Percentiles rank a stretch among this genome's conserved stretches.
These are phyloP conservation scores for Papilio demoleus DNA, from an alignment of 2,888 invertebrate genomes.

Conservation along the genomic window DNA sequence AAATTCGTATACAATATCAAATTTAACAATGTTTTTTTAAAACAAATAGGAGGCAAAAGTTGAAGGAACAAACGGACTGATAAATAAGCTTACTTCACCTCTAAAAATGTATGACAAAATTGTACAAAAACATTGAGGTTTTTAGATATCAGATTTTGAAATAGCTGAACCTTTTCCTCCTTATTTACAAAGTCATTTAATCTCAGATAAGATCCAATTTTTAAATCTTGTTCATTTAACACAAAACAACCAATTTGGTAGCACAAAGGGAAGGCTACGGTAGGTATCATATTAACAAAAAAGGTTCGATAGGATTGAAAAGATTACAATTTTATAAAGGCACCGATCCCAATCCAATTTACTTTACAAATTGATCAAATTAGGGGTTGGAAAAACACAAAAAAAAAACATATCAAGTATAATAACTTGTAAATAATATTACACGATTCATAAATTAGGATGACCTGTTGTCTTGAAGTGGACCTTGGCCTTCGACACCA, in stretches of 20 bases:
- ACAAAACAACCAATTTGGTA: conserved; percentile 35
- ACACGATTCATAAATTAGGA: too few species aligned
- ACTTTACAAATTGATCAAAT: conserved; percentile 50
- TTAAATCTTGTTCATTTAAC: conserved; percentile 36
- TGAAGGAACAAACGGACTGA: background rate
- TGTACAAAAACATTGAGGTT: background rate
- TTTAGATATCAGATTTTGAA: background rate
- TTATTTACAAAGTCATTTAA: conserved; percentile 32
- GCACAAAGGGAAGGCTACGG: conserved; percentile 34
- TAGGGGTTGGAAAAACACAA: conserved; percentile 47
- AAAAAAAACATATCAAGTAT: conserved; percentile 41
- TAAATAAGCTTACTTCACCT: background rate
- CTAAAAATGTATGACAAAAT: background rate
- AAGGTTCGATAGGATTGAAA: conserved; percentile 44
- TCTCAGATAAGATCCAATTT: conserved; percentile 23
- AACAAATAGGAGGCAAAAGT: background rate
- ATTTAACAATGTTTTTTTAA: too few species aligned
- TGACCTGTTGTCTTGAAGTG: too few species aligned
- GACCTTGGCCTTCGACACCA: background rate
- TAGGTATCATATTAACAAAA: conserved; percentile 42
- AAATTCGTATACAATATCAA: background rate
- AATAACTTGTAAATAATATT: conserved; percentile 40
- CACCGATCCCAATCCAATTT: conserved; percentile 48
- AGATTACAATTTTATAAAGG: conserved; percentile 48
- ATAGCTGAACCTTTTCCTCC: conserved; percentile 4